Evolutionary conservation across 1,140 invertebrate genomes (phyloP).

Genomic region (Limonius californicus): DNA sequence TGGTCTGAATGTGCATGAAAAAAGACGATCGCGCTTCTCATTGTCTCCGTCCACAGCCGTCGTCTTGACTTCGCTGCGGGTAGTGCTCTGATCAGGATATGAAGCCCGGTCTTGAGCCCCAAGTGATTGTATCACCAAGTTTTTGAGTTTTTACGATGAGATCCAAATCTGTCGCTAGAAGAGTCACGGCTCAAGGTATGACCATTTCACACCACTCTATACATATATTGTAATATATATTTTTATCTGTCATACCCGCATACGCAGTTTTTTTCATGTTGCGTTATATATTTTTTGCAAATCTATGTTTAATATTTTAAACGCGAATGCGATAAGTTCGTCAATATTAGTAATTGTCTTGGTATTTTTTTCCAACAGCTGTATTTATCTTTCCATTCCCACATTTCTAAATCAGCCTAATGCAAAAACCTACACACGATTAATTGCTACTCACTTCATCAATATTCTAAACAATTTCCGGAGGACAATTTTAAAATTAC

Average conservation of each 20-base stretch:
- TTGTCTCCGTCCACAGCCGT: constrained; percentile 16
- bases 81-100: constrained; percentile 10
- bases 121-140: neutral
- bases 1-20: constrained; percentile 30
- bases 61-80: neutral
- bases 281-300: too few species aligned
- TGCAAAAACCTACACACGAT: too few species aligned
- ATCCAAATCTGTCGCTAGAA: constrained; percentile 54
- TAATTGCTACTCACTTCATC: too few species aligned
- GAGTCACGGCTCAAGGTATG: constrained; percentile 53
- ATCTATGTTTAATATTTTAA: too few species aligned
- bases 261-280: neutral
- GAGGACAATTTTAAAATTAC: too few species aligned
- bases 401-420: too few species aligned
- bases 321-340: too few species aligned
- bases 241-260: too few species aligned
- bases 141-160: constrained; percentile 44
- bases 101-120: neutral
- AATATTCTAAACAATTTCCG: too few species aligned
- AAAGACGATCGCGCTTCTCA: constrained; percentile 22
- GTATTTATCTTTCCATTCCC: too few species aligned
- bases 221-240: too few species aligned
- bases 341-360: too few species aligned
- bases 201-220: neutral
- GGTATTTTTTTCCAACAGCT: neutral